A percentile compares a stretch with the other conserved stretches of the same genome.
Evolutionary conservation across 2,888 invertebrate species (phyloP).

Genomic region (Serrognathus titanus): DNA sequence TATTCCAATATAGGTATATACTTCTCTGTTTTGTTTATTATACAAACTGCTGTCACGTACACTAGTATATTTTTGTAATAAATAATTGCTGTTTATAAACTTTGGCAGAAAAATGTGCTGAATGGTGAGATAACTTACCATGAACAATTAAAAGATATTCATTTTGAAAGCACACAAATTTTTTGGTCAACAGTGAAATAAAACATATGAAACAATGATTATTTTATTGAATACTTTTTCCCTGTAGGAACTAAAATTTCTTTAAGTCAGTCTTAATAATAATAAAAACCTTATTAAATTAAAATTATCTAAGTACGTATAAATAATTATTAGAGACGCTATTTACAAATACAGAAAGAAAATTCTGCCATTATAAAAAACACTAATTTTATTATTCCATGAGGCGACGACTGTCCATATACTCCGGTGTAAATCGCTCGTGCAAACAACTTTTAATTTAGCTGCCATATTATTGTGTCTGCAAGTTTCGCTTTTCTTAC

Average conservation of each 20-base stretch:
- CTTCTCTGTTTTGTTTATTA: too few species aligned
- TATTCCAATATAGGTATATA: too few species aligned
- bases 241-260: constrained; percentile 50
- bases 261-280: constrained; percentile 49
- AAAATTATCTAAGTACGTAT: constrained; percentile 33
- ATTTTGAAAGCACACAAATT: neutral
- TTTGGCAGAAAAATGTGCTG: too few species aligned
- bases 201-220: constrained; percentile 16
- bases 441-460: neutral
- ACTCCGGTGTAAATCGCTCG: constrained; percentile 2
- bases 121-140: too few species aligned
- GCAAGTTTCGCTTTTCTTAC: constrained; percentile 3
- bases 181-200: constrained; percentile 2
- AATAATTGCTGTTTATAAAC: too few species aligned
- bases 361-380: constrained; percentile 18
- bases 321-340: constrained; percentile 25
- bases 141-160: too few species aligned
- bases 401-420: neutral
- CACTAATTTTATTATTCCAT: constrained; percentile 1
- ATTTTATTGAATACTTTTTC: constrained; percentile 44
- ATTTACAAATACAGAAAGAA: constrained; percentile 30
- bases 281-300: constrained; percentile 38
- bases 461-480: constrained; percentile 4
- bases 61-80: too few species aligned
- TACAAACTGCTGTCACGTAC: too few species aligned